Conservation (phyloP, 2,888 invertebrate species). For the Coelinius sp. region DNA sequence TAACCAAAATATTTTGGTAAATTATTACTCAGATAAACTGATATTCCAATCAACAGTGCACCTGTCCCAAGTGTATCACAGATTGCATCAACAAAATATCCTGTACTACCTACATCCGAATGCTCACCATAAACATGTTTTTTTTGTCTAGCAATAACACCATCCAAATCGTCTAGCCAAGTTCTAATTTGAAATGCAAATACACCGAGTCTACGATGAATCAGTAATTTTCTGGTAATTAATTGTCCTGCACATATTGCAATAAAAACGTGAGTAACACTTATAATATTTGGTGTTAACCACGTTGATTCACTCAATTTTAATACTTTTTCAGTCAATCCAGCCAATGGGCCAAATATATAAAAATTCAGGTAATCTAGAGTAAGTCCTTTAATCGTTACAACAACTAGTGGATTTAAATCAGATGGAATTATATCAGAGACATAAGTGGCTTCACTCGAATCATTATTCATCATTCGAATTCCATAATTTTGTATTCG, state of each 20-base stretch:
- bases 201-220: conserved; percentile 81
- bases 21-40: conserved; percentile 80
- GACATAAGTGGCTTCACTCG: conserved; percentile 58
- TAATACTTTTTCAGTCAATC: conserved; percentile 78
- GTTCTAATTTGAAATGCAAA: conserved; percentile 85
- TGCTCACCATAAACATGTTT: conserved; percentile 83
- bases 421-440: conserved; percentile 77
- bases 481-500: conserved; percentile 81
- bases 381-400: conserved; percentile 87
- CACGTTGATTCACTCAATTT: conserved; percentile 75
- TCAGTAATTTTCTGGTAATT: conserved; percentile 80
- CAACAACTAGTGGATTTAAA: conserved; percentile 82
- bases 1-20: conserved; percentile 83
- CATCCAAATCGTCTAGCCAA: conserved; percentile 89
- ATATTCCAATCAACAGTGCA: conserved; percentile 80
- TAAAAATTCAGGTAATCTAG: conserved; percentile 89
- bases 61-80: conserved; percentile 85
- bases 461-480: conserved; percentile 68
- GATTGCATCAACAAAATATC: conserved; percentile 87
- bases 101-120: conserved; percentile 85
- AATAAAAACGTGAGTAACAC: conserved; percentile 83
- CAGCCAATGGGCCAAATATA: conserved; percentile 84
- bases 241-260: conserved; percentile 83
- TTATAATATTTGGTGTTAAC: conserved; percentile 89
- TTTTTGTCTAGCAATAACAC: conserved; percentile 85